Base-by-base conservation (phyloP, 2,888 invertebrate species). In the Aleiodes alternator region DNA sequence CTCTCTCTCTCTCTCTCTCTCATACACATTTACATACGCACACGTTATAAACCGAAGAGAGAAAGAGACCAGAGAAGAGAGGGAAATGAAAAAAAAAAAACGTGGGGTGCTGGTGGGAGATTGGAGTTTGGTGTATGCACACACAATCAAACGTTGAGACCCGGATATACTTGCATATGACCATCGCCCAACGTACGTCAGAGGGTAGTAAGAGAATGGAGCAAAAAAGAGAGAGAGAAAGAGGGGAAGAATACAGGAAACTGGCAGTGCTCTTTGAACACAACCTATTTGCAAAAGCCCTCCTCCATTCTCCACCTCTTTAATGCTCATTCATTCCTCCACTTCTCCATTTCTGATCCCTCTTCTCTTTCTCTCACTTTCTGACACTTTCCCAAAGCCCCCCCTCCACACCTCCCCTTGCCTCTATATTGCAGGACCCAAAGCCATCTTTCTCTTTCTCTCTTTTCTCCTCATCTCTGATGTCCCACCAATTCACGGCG, bases 401-500 rank as follows among this genome's bases (percentile, higher is more conserved):
- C 12, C 69, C 1, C 23, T 23, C 23, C 23, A 23, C 9, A 53
- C 34, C 74, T 14, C 68, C 43, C 72, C 43, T 43, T 8, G 11
- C 43, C 43, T 3, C 43, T 11, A 43, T 11, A 43, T 43, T 43
- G 43, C 43, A 34, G 43, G 43, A 43, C 43, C 38, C 43, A 43
- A 43, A 43, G 43, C 43, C 43, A 43, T 43, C 43, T 11, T 8
- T 43, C 43, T 43, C 73, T 64, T 64, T 69, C 76, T 76, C 53
- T 50, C 66, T n/a, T 56, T 78, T 75, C 70, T 53, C 51, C 69
- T 68, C 50, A 51, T 31, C 51, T 50, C 50, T 82, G 83, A 82
- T 81, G 82, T 79, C 79, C 82, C 82, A 82, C 81, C 81, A 82
- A 82, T 83, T 80, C 82, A 81, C 81, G 82, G 83, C 82, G 83